These are phyloP conservation scores for Phalacrocorax brasilianus DNA, from an alignment of 2,113 vertebrate species.

Conservation along the genomic window DNA sequence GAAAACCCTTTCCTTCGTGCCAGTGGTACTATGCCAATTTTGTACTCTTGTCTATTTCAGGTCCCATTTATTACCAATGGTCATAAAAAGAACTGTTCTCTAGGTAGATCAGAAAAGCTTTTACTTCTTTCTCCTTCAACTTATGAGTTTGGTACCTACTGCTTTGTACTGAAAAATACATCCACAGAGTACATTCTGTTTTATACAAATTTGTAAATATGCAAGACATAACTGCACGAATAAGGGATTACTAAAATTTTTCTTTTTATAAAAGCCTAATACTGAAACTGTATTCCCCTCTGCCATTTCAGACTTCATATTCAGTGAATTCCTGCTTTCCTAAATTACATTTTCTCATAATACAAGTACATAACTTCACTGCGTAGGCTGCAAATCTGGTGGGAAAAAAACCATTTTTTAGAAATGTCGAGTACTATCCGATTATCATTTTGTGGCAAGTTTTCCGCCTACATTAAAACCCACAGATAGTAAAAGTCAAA, in stretches of 20 bases:
- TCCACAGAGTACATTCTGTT: background rate
- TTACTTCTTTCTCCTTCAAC: background rate
- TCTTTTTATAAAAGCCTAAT: background rate
- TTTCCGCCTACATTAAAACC: conserved; percentile 68
- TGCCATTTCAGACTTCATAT: conserved; percentile 13
- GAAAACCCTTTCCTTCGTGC: background rate
- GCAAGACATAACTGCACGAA: background rate
- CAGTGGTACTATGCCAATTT: background rate
- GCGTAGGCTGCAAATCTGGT: conserved; percentile 68
- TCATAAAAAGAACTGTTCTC: background rate
- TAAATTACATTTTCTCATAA: conserved; percentile 55
- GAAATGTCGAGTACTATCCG: conserved; percentile 67
- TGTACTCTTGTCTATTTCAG: background rate
- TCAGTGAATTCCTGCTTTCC: conserved; percentile 48
- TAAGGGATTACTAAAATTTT: background rate
- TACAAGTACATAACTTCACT: conserved; percentile 59
- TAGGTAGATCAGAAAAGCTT: background rate
- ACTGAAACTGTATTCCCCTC: background rate
- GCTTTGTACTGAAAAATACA: background rate
- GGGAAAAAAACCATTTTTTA: conserved; percentile 55
- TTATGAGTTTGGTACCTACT: background rate
- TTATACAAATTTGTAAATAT: conserved; percentile 2
- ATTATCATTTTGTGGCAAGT: conserved; percentile 69
- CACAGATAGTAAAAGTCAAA: conserved; percentile 65
- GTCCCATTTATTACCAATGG: background rate